Percentiles rank a stretch among this genome's conserved stretches.
Evolutionary conservation across 2,888 invertebrate species (phyloP).

Genomic region (Scaptodrosophila latifasciaeformis): DNA sequence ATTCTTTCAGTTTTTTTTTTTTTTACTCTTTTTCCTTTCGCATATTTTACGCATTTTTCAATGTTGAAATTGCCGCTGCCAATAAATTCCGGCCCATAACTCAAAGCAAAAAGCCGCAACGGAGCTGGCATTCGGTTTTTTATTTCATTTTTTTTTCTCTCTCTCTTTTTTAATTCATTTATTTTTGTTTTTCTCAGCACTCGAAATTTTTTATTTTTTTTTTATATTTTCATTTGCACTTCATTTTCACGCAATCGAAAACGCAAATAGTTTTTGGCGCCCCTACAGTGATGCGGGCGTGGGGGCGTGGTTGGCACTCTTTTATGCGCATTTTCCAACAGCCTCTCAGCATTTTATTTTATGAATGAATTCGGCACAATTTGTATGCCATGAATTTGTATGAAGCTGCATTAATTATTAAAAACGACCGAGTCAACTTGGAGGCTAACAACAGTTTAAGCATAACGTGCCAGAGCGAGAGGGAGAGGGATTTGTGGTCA

Average conservation of each 20-base stretch:
- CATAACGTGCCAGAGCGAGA: too few relatives aligned
- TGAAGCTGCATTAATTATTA: constrained; percentile 57
- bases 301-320: neutral
- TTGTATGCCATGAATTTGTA: constrained; percentile 49
- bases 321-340: neutral
- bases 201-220: neutral
- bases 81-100: constrained; percentile 29
- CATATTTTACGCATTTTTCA: too few relatives aligned
- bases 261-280: constrained; percentile 18
- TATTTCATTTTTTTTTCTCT: constrained; percentile 21
- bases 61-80: constrained; percentile 32
- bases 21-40: too few relatives aligned
- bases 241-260: constrained; percentile 28
- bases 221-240: constrained; percentile 9
- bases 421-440: constrained; percentile 42
- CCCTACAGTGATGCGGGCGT: too few relatives aligned
- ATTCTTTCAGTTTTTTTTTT: too few relatives aligned
- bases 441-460: too few relatives aligned
- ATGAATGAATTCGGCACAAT: constrained; percentile 32
- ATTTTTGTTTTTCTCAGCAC: neutral
- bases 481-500: constrained; percentile 45
- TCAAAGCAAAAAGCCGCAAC: constrained; percentile 11
- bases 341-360: neutral
- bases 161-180: constrained; percentile 12
- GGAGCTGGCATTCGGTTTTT: constrained; percentile 3